Base-by-base conservation (phyloP, 2,797 vertebrate species). In the Lates japonicus region DNA sequence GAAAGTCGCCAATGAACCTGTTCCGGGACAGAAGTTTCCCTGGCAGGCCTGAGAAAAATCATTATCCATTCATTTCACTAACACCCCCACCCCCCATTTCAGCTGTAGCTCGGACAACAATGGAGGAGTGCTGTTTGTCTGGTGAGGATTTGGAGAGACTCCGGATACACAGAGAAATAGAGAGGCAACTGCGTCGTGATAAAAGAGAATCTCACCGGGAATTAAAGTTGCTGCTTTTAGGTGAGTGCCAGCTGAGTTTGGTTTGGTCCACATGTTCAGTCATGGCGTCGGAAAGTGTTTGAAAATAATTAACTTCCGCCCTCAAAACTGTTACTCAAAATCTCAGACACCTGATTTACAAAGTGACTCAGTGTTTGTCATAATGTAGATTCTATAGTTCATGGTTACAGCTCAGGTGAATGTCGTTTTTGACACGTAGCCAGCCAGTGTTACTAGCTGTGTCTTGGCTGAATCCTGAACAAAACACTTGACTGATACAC, bases 151-250 rank as follows among this genome's bases (percentile, higher is more conserved):
- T 46, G 64, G 96, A 96, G 58, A 93, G 76, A 14, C 87, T 85
- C 62, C 89, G 94, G 84, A 95, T 98, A 68, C 95, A 96, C 90
- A 77, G 75, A 2, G 96, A 96, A 67, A 98, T 97, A 41, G 97
- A 98, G 86, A 94, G 89, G 48, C 95, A 96, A 83, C 94, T 98
- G 10, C 94, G 93, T 0, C 92, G 86, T 2, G 96, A 97, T 74
- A 96, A 95, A 78, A 86, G 57, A 7, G 83, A 94, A 0, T 91
- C 93, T 4, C 74, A 92, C 2, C 84, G 90, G 14, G 95, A 97
- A 74, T 60, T 97, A 39, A 97, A 97, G 90, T 79, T 98, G 78
- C 93, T 98, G 76, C 94, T 97, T 37, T 89, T 98, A 81, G 97
- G 97, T 98, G 93, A 96, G 97, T 94, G 46, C 3, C 31, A 0